phyloP scores from a whole-genome alignment of 2,797 vertebrate genomes.

The Petrocephalus sullivani region DNA sequence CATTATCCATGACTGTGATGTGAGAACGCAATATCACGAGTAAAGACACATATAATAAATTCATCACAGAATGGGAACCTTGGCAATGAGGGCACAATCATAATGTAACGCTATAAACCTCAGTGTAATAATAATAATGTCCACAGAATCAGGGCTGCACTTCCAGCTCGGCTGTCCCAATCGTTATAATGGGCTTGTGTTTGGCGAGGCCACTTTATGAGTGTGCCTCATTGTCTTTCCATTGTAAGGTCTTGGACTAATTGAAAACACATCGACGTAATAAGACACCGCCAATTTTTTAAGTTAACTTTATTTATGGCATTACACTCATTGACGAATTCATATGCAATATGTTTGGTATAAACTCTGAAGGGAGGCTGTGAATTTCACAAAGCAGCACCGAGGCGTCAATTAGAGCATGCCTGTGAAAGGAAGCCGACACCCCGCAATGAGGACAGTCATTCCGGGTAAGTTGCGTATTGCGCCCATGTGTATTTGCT shows the following conservation, averaged over 20 bases:
- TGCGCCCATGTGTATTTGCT: conserved; percentile 37
- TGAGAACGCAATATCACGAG: not conserved
- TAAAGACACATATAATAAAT: not conserved
- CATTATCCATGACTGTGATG: not conserved
- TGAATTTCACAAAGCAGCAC: not conserved
- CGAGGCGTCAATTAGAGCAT: not conserved
- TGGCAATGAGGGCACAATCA: not conserved
- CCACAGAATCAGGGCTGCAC: not conserved
- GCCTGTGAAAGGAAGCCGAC: conserved; percentile 17
- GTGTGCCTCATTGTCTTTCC: not conserved
- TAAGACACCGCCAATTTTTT: not conserved
- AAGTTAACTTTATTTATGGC: not conserved
- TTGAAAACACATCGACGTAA: not conserved
- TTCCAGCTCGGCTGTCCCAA: not conserved
- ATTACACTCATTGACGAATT: not conserved
- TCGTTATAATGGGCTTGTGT: not conserved
- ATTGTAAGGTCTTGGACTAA: not conserved
- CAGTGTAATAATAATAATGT: not conserved
- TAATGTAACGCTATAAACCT: not conserved
- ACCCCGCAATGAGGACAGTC: conserved; percentile 21
- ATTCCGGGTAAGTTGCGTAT: conserved; percentile 21
- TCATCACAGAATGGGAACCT: not conserved
- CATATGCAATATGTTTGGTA: not conserved
- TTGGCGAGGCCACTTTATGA: not conserved
- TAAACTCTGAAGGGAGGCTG: not conserved